phyloP scores from a whole-genome alignment of 2,888 invertebrate species.

The Hydropsyche betteni region DNA sequence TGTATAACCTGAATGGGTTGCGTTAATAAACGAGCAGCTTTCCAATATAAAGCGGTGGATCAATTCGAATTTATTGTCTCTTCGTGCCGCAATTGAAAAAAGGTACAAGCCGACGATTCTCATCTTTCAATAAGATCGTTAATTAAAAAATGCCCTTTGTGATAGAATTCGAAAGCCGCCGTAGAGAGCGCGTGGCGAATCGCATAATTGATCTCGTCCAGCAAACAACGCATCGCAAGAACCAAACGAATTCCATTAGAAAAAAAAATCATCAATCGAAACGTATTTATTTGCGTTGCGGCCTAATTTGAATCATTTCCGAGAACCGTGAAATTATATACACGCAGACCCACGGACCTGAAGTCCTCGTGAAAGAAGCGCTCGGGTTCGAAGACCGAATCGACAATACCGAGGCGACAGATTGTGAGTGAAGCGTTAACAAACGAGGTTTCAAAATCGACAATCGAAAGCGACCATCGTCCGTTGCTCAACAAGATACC shows the following conservation, averaged over 20 bases:
- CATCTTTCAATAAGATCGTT: slow-evolving; percentile 18
- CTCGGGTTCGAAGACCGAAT: slow-evolving; percentile 46
- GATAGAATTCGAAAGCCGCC: slow-evolving; percentile 19
- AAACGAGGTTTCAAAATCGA: slow-evolving; percentile 16
- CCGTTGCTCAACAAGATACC: too few relatives aligned
- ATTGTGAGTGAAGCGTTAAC: slow-evolving; percentile 14
- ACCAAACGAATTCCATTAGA: slow-evolving; percentile 3
- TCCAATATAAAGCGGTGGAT: too few relatives aligned
- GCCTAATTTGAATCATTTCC: slow-evolving; percentile 50
- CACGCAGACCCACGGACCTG: background rate
- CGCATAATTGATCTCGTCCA: slow-evolving; percentile 15
- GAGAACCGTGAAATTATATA: slow-evolving; percentile 48
- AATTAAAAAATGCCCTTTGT: slow-evolving; percentile 24
- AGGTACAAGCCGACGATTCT: background rate
- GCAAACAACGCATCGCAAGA: background rate
- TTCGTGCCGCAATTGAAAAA: slow-evolving; percentile 17
- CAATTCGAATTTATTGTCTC: background rate
- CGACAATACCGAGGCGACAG: slow-evolving; percentile 44
- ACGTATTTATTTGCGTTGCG: slow-evolving; percentile 35
- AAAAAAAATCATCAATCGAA: slow-evolving; percentile 10
- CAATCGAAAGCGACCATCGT: background rate
- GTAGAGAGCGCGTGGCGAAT: background rate
- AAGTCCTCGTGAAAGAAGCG: too few relatives aligned
- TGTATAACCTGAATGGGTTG: too few relatives aligned
- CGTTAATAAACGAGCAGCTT: too few relatives aligned